A percentile compares a stretch with the other conserved stretches of the same genome.
These are phyloP conservation scores for Hybos culiciformis DNA, from an alignment of 2,888 invertebrate species.

Conservation along the genomic window DNA sequence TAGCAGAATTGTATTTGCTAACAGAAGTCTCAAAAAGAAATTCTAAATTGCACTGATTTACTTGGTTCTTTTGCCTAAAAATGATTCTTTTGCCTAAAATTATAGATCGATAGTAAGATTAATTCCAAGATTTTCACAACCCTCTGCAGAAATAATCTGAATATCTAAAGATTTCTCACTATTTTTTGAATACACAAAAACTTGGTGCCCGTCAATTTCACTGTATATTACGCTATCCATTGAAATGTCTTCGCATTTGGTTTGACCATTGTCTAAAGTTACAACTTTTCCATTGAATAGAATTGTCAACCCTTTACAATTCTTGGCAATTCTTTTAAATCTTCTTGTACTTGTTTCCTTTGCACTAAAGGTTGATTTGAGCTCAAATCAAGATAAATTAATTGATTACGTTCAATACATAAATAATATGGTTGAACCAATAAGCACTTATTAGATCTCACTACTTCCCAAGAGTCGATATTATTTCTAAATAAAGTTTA, in stretches of 20 bases:
- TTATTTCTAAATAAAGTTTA: no score
- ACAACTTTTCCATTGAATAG: constrained; percentile 27
- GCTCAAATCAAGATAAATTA: constrained; percentile 49
- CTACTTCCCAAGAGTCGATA: no score
- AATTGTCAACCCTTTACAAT: constrained; percentile 26
- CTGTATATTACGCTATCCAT: constrained; percentile 26
- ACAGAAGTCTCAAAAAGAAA: no score
- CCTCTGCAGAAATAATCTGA: constrained; percentile 32
- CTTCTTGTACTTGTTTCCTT: constrained; percentile 35
- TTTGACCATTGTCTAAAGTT: constrained; percentile 30
- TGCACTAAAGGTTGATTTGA: constrained; percentile 39
- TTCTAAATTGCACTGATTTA: no score
- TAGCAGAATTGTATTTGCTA: no score
- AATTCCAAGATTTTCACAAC: constrained; percentile 37
- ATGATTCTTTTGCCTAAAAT: no score
- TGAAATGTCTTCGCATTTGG: constrained; percentile 27
- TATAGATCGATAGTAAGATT: constrained; percentile 29
- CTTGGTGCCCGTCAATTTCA: constrained; percentile 26
- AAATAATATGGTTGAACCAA: constrained; percentile 48
- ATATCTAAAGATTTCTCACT: constrained; percentile 34
- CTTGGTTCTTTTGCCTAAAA: no score
- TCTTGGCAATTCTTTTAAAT: constrained; percentile 25
- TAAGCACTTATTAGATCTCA: constrained; percentile 40
- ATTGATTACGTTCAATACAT: constrained; percentile 45
- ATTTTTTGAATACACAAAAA: constrained; percentile 24